Conservation (phyloP, 2,888 invertebrate genomes). For the Kryphioiulus occultus region DNA sequence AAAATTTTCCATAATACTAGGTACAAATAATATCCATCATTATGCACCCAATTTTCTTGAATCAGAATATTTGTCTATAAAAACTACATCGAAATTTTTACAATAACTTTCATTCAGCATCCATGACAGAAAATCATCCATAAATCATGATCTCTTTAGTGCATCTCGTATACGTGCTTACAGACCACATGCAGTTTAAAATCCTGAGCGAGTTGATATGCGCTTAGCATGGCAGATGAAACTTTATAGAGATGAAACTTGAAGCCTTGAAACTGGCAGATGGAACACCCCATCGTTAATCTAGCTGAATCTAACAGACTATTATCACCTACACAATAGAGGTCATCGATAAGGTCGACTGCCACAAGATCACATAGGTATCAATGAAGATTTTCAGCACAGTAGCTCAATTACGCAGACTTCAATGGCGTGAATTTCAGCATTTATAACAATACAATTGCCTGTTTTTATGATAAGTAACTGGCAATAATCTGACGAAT, state of each 20-base stretch:
- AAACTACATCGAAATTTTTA: no score
- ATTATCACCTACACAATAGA: slow-evolving; percentile 2
- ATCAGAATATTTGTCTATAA: no score
- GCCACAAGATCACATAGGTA: neutral
- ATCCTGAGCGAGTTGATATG: no score
- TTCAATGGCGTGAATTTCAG: neutral
- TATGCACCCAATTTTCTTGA: no score
- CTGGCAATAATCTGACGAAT: neutral
- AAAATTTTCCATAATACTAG: no score
- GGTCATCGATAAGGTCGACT: slow-evolving; percentile 22
- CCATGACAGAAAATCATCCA: no score
- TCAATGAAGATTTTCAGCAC: slow-evolving; percentile 12
- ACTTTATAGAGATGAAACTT: slow-evolving; percentile 3
- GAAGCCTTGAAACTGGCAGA: neutral
- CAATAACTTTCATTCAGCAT: no score
- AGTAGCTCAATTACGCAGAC: neutral
- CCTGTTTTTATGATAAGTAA: neutral
- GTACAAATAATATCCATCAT: no score
- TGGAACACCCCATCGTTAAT: neutral
- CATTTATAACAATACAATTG: slow-evolving; percentile 1
- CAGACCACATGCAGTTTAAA: no score
- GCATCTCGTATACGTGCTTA: no score
- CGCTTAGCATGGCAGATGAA: no score
- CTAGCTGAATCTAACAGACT: neutral
- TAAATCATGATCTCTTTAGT: no score